Evolutionary conservation across 2,113 vertebrate species (phyloP).

Genomic region (Tympanuchus pallidicinctus): DNA sequence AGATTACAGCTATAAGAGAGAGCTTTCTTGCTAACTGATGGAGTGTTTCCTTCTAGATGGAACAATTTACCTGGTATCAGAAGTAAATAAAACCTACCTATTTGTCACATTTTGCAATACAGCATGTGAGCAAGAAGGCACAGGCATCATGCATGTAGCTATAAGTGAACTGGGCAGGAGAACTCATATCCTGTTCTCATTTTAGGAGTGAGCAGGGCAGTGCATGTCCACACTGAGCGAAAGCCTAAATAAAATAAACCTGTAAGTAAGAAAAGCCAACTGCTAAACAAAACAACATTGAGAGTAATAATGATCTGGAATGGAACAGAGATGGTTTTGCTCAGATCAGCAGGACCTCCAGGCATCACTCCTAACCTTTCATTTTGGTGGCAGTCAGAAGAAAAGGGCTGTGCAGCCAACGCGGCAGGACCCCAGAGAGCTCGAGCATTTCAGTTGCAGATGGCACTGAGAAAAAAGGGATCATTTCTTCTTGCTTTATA

Average conservation of each 20-base stretch:
- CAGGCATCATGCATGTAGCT: not conserved
- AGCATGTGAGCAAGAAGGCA: not conserved
- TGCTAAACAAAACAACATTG: not conserved
- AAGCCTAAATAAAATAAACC: not conserved
- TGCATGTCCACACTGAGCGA: not conserved
- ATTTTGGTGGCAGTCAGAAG: not conserved
- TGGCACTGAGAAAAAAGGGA: not conserved
- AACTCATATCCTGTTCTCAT: not conserved
- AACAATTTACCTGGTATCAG: conserved; percentile 41
- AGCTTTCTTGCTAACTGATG: conserved; percentile 50
- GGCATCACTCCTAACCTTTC: conserved; percentile 6
- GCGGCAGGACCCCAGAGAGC: not conserved
- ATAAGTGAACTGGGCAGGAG: not conserved
- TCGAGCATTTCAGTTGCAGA: not conserved
- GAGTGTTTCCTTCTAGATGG: conserved; percentile 30
- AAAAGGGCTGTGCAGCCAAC: not conserved
- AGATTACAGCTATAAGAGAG: conserved; percentile 36
- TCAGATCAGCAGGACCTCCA: conserved; percentile 15
- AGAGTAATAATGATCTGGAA: not conserved
- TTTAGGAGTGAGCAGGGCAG: not conserved
- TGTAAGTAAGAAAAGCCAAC: not conserved
- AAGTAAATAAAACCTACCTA: conserved; percentile 55
- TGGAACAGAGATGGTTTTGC: conserved; percentile 15
- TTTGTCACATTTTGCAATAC: conserved; percentile 28
- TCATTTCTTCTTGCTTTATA: fast-evolving